phyloP scores from a whole-genome alignment of 2,888 invertebrate genomes.

The Miltochrista miniata region DNA sequence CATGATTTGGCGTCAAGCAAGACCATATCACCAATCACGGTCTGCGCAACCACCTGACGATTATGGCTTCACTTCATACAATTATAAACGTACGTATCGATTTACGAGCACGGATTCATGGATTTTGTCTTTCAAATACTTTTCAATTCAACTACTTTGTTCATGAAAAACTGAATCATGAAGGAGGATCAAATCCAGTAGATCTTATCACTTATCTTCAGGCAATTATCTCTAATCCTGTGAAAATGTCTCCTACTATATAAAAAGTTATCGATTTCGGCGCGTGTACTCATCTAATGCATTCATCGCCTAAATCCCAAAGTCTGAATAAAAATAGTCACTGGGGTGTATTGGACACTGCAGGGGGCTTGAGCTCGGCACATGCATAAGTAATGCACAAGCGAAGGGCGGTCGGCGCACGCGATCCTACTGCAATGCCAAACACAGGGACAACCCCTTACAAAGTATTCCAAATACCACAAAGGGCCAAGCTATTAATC shows the following conservation, averaged over 20 bases:
- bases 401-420: slow-evolving; percentile 74
- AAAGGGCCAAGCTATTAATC: slow-evolving; percentile 64
- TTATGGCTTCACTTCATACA: slow-evolving; percentile 71
- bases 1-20: slow-evolving; percentile 43
- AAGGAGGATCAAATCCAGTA: no score
- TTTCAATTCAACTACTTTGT: slow-evolving; percentile 1
- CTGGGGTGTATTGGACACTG: slow-evolving; percentile 44
- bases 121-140: slow-evolving; percentile 22
- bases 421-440: slow-evolving; percentile 67
- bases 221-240: no score
- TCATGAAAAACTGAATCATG: no score
- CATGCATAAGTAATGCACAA: slow-evolving; percentile 81
- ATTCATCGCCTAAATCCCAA: slow-evolving; percentile 65
- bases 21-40: slow-evolving; percentile 60
- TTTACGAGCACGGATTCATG: slow-evolving; percentile 42
- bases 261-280: slow-evolving; percentile 51
- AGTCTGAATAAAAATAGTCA: slow-evolving; percentile 69
- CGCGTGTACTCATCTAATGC: slow-evolving; percentile 65
- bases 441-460: slow-evolving; percentile 56
- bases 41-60: slow-evolving; percentile 52
- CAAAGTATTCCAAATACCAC: slow-evolving; percentile 38
- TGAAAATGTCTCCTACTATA: no score
- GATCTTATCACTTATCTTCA: no score
- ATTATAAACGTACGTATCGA: slow-evolving; percentile 57
- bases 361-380: slow-evolving; percentile 54